These are phyloP conservation scores for Lumbricus terrestris DNA, from an alignment of 2,888 invertebrate genomes.

Conservation along the genomic window DNA sequence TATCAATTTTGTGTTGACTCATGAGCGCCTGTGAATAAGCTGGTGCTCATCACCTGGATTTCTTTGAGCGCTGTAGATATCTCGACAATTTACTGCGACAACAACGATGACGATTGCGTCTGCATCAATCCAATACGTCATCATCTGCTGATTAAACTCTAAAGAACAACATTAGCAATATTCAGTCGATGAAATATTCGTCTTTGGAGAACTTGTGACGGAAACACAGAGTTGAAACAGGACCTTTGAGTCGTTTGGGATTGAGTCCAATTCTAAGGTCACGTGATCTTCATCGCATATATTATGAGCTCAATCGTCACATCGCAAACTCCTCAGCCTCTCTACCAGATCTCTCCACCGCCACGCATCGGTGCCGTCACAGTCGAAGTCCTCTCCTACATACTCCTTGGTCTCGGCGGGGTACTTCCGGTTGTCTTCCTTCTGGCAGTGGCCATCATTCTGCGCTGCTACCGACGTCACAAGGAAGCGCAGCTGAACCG, in stretches of 20 bases:
- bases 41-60: no score
- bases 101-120: neutral
- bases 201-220: neutral
- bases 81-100: no score
- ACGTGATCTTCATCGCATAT: neutral
- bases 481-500: neutral
- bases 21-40: no score
- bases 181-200: neutral
- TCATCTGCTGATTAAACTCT: neutral
- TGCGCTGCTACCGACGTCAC: neutral
- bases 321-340: neutral
- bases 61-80: no score
- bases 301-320: neutral
- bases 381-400: constrained; percentile 5
- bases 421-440: neutral
- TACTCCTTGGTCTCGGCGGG: neutral
- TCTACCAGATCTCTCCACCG: neutral
- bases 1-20: no score
- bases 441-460: neutral
- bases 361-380: neutral
- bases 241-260: neutral
- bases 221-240: neutral
- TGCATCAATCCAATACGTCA: neutral
- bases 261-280: neutral
- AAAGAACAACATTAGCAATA: neutral